These are phyloP conservation scores for Corvus cornix DNA, from an alignment of 2,113 vertebrate genomes.

Conservation along the genomic window DNA sequence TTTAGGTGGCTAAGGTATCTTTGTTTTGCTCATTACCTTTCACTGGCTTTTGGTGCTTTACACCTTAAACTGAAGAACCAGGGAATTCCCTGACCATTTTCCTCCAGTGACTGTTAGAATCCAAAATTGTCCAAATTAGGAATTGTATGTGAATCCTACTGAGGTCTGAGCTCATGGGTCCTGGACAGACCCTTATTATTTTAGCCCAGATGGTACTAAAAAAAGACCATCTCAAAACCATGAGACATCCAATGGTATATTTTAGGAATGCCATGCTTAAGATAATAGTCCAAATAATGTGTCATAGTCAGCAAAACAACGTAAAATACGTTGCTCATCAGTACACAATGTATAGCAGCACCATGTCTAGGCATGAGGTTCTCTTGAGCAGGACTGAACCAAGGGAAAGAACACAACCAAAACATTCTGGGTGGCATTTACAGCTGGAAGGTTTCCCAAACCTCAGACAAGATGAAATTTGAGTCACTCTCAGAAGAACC, in stretches of 20 bases:
- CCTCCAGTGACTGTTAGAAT: background rate
- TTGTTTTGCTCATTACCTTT: background rate
- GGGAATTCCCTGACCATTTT: background rate
- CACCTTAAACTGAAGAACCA: background rate
- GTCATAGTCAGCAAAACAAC: background rate
- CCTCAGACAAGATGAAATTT: background rate
- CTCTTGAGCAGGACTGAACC: background rate
- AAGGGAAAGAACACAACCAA: background rate
- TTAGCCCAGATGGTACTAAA: conserved; percentile 14
- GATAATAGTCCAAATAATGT: background rate
- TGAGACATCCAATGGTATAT: background rate
- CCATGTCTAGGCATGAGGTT: background rate
- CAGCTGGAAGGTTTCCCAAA: background rate
- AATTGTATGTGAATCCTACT: conserved; percentile 6
- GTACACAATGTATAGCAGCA: background rate
- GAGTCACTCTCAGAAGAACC: background rate
- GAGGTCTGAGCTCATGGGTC: background rate
- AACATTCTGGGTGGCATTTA: background rate
- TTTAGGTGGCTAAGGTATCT: background rate
- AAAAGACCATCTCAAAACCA: conserved; percentile 19
- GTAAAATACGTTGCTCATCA: background rate
- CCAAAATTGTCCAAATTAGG: conserved; percentile 44
- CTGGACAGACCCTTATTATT: background rate
- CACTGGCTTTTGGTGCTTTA: background rate
- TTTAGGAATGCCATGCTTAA: background rate